phyloP scores from a whole-genome alignment of 1,140 invertebrate genomes.

The Drosophila sp. region DNA sequence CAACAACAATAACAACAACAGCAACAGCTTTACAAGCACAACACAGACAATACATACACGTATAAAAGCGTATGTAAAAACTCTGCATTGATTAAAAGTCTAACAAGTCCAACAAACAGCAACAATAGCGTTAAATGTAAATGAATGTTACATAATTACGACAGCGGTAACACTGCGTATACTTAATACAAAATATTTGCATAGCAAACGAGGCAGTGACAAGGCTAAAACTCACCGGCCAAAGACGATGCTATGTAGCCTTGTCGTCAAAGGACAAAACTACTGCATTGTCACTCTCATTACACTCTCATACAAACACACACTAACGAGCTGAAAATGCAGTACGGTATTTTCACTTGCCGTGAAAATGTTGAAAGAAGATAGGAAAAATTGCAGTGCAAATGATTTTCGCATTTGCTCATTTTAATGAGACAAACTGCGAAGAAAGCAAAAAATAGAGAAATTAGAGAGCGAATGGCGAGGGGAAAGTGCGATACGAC shows the following conservation, averaged over 20 bases:
- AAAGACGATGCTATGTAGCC: slow-evolving; percentile 45
- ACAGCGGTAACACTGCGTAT: slow-evolving; percentile 55
- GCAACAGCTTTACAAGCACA: background rate
- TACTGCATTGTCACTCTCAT: slow-evolving; percentile 59
- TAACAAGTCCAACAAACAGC: slow-evolving; percentile 3
- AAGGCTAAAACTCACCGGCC: slow-evolving; percentile 34
- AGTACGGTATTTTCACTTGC: slow-evolving; percentile 17
- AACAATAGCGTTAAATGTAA: slow-evolving; percentile 60
- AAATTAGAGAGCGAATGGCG: background rate
- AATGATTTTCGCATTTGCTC: slow-evolving; percentile 50
- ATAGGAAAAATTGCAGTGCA: slow-evolving; percentile 45
- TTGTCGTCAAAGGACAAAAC: slow-evolving; percentile 74
- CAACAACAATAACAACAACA: slow-evolving; percentile 19
- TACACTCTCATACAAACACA: slow-evolving; percentile 24
- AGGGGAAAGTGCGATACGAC: background rate
- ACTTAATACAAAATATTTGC: slow-evolving; percentile 65
- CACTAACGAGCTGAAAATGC: slow-evolving; percentile 42
- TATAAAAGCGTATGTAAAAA: slow-evolving; percentile 16
- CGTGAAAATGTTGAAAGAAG: background rate
- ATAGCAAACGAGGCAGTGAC: slow-evolving; percentile 30
- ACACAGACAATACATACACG: slow-evolving; percentile 10
- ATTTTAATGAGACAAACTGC: slow-evolving; percentile 65
- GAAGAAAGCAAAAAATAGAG: slow-evolving; percentile 29
- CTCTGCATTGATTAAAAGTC: slow-evolving; percentile 67
- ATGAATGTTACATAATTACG: slow-evolving; percentile 76